These are phyloP conservation scores for Alectura lathami DNA, from an alignment of 2,113 vertebrate genomes.

Conservation along the genomic window DNA sequence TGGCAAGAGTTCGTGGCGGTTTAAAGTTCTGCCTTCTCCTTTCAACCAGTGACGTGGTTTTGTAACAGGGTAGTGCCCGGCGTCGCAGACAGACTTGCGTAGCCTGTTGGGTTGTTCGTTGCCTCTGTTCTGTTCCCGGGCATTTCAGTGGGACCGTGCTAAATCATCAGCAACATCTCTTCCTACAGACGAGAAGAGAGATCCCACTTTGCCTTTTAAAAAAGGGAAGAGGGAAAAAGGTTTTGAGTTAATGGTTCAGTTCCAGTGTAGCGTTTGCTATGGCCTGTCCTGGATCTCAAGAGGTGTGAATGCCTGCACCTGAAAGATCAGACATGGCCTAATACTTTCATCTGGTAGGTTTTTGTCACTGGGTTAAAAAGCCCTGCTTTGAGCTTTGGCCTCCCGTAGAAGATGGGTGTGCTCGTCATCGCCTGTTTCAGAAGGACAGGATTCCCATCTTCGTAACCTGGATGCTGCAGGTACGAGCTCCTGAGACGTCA, in stretches of 20 bases:
- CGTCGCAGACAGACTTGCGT: background rate
- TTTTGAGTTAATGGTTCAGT: background rate
- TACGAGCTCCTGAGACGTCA: background rate
- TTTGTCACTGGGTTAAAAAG: background rate
- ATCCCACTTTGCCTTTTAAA: background rate
- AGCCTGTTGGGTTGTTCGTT: background rate
- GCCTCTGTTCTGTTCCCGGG: background rate
- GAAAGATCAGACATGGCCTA: background rate
- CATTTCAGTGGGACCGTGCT: background rate
- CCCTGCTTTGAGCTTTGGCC: background rate
- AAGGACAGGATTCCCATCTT: background rate
- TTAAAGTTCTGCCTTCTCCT: background rate
- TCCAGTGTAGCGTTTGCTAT: background rate
- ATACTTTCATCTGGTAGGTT: background rate
- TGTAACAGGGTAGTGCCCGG: background rate
- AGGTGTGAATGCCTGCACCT: background rate
- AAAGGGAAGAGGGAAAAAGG: background rate
- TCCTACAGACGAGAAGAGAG: background rate
- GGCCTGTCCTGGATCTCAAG: background rate
- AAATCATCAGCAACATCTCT: background rate
- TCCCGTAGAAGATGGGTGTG: fast-evolving
- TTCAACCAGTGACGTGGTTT: background rate
- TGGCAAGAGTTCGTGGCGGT: background rate
- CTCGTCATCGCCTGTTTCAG: background rate
- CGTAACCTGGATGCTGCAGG: fast-evolving